A percentile compares a stretch with the other conserved stretches of the same genome.
These are phyloP conservation scores for Polyommatus iphigenia DNA, from an alignment of 2,888 invertebrate species.

Conservation along the genomic window DNA sequence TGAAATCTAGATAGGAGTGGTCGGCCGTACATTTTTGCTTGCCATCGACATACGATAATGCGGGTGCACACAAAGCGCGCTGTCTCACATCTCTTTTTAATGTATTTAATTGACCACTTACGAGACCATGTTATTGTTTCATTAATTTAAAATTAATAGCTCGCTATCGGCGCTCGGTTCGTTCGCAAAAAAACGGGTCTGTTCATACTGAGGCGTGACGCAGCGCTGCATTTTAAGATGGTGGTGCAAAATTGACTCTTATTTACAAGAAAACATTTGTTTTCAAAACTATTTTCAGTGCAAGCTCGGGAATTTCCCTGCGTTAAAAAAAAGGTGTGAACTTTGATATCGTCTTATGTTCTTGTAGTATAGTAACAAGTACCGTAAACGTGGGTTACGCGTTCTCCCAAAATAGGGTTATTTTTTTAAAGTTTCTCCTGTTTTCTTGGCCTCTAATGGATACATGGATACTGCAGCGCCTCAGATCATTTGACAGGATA, in stretches of 20 bases:
- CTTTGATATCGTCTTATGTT: too few species aligned
- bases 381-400: too few species aligned
- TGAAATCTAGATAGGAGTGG: conserved; percentile 31
- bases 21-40: conserved; percentile 40
- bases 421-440: too few species aligned
- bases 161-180: conserved; percentile 37
- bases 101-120: conserved; percentile 49
- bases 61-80: conserved; percentile 52
- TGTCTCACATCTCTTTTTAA: conserved; percentile 49
- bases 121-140: conserved; percentile 47
- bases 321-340: too few species aligned
- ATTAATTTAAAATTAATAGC: conserved; percentile 46
- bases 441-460: too few species aligned
- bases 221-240: neutral
- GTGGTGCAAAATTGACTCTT: neutral
- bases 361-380: too few species aligned
- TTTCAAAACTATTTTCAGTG: neutral
- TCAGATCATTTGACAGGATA: too few species aligned
- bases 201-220: neutral
- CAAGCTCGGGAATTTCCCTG: too few species aligned
- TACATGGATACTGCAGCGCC: too few species aligned
- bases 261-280: neutral
- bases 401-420: too few species aligned
- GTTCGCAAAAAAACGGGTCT: conserved; percentile 36
- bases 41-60: conserved; percentile 53